phyloP scores from a whole-genome alignment of 2,797 vertebrate genomes.

The Bradypodion pumilum region DNA sequence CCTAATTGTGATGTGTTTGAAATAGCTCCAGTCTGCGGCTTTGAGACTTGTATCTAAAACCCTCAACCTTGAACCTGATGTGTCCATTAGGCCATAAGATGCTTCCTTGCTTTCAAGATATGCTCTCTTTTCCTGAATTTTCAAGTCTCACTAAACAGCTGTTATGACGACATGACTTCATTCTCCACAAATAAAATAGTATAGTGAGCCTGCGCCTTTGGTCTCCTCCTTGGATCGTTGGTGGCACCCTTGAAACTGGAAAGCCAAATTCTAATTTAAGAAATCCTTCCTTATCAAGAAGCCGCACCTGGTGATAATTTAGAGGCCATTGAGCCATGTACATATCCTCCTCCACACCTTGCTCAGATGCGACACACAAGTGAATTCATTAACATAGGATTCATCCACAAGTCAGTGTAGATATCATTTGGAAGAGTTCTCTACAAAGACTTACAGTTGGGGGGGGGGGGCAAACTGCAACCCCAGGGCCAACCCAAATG shows the following conservation, averaged over 20 bases:
- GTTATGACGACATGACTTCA: background rate
- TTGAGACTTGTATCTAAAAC: too few relatives aligned
- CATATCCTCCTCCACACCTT: slow-evolving; percentile 52
- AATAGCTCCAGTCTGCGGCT: too few relatives aligned
- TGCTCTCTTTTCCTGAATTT: background rate
- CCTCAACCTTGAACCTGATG: background rate
- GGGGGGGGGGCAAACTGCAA: too few relatives aligned
- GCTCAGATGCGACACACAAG: slow-evolving; percentile 54
- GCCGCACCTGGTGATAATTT: slow-evolving; percentile 52
- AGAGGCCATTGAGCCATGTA: slow-evolving; percentile 39
- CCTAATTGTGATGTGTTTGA: too few relatives aligned
- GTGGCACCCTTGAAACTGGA: background rate
- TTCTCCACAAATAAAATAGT: background rate
- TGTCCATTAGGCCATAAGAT: fast-evolving
- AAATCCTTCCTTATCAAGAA: slow-evolving; percentile 16
- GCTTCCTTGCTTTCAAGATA: background rate
- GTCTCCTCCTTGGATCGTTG: background rate
- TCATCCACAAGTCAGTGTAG: slow-evolving; percentile 49
- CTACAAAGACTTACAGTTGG: too few relatives aligned
- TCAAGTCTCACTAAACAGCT: background rate
- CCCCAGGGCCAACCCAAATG: too few relatives aligned
- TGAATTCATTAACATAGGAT: slow-evolving; percentile 66
- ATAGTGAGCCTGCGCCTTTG: background rate
- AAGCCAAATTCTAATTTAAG: background rate
- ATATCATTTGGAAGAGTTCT: slow-evolving; percentile 69